Conservation (phyloP, 2,113 vertebrate species). For the Ellobius talpinus region DNA sequence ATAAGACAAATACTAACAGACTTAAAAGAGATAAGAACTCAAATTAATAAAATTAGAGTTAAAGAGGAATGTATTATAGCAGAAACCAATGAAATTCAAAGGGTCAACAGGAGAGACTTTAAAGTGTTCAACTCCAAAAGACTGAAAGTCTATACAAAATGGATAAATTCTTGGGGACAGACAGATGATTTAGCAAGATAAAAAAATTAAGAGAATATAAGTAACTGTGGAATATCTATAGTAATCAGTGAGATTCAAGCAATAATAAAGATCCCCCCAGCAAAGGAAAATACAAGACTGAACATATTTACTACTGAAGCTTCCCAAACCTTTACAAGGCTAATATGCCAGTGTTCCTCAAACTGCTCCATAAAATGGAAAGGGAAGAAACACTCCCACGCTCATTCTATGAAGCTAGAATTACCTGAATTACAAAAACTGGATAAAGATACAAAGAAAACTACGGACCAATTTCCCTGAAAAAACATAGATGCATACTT, state of each 20-base stretch:
- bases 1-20: not conserved
- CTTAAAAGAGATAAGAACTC: not conserved
- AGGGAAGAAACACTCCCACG: not conserved
- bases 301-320: not conserved
- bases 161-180: not conserved
- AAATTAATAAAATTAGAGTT: not conserved
- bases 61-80: not conserved
- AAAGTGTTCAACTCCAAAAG: not conserved
- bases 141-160: not conserved
- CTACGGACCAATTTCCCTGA: not conserved
- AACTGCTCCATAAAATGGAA: not conserved
- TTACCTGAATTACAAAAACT: not conserved
- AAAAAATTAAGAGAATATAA: not conserved
- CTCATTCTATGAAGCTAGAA: not conserved
- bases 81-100: not conserved
- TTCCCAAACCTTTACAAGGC: not conserved
- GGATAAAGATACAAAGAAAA: not conserved
- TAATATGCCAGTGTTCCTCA: not conserved
- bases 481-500: not conserved
- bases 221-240: not conserved
- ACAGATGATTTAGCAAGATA: not conserved
- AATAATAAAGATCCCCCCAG: not conserved
- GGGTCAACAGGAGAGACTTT: not conserved
- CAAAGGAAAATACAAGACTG: not conserved
- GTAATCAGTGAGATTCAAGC: not conserved